phyloP scores from a whole-genome alignment of 2,888 invertebrate species.

The Elysia crispata region DNA sequence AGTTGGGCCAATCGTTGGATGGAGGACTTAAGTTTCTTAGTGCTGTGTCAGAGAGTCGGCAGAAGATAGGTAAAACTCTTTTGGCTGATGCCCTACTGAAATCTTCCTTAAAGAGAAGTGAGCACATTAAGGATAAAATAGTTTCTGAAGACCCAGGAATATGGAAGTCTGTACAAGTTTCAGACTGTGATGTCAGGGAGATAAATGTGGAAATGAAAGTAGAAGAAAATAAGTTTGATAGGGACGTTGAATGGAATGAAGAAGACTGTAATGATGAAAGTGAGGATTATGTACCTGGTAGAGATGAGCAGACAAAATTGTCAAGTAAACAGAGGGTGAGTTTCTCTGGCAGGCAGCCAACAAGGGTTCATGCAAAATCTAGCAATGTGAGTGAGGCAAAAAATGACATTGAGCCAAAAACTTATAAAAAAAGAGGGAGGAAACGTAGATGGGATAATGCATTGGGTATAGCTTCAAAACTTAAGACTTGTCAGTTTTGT shows the following conservation, averaged over 20 bases:
- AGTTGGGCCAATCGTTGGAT: constrained; percentile 41
- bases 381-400: neutral
- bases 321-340: neutral
- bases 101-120: constrained; percentile 19
- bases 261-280: constrained; percentile 42
- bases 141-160: neutral
- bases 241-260: constrained; percentile 43
- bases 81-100: constrained; percentile 15
- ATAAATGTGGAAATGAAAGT: neutral
- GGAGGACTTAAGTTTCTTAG: constrained; percentile 42
- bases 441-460: constrained; percentile 49
- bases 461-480: constrained; percentile 43
- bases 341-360: neutral
- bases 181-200: neutral
- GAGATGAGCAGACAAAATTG: neutral
- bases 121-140: neutral
- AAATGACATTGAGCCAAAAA: neutral
- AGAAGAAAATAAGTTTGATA: constrained; percentile 31
- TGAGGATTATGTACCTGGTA: constrained; percentile 45
- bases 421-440: constrained; percentile 42
- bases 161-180: neutral
- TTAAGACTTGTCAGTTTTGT: constrained; percentile 47
- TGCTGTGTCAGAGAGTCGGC: constrained; percentile 45
- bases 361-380: neutral
- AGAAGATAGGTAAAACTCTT: constrained; percentile 43